Evolutionary conservation across 2,113 vertebrate species (phyloP), one percentile per base, ranked within the genome.

Genomic region (Ranitomeya variabilis): DNA sequence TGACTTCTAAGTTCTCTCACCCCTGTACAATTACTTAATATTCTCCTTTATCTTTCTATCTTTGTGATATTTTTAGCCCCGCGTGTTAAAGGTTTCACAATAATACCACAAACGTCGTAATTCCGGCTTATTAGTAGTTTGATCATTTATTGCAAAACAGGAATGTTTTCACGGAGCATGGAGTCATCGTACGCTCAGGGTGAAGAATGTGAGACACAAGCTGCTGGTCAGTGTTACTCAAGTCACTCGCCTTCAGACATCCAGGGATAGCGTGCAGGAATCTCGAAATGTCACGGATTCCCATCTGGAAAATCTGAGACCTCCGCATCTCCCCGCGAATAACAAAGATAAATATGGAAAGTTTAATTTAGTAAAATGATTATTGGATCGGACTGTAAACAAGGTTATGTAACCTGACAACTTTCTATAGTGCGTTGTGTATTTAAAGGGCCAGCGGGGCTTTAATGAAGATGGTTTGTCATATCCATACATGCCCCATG

Each of bases 341-440:
- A n/a, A 60, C 26, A 52, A 66, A 52, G 55, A 86, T 86, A 62
- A 57, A 86, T 15, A 71, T 76, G 71, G 80, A 81, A 81, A 81
- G 80, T 37, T 31, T 76, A 51, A 76, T 76, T 76, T 76, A 45
- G 51, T 85, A 59, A 85, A 85, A 86, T 62, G 52, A 85, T 74
- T 51, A 74, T 51, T 76, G 73, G 73, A 76, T 21, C 4, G 73
- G 73, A 76, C 21, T 86, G 73, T 86, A 78, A 64, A 86, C 85
- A 78, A 31, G 23, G 57, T 77, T 73, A 57, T 19, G 51, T 19
- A 85, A 59, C 62, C 23, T 31, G n/a, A 83, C 64, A 19, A 52
- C 45, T 54, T 54, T 67, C 7, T 67, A n/a, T 2, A 3, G 21
- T 51, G 62, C 5, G 21, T 62, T 45, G 21, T 66, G 26, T 64